These are phyloP conservation scores for Oenanthe oenanthe DNA, from an alignment of 2,113 vertebrate genomes.

Conservation along the genomic window DNA sequence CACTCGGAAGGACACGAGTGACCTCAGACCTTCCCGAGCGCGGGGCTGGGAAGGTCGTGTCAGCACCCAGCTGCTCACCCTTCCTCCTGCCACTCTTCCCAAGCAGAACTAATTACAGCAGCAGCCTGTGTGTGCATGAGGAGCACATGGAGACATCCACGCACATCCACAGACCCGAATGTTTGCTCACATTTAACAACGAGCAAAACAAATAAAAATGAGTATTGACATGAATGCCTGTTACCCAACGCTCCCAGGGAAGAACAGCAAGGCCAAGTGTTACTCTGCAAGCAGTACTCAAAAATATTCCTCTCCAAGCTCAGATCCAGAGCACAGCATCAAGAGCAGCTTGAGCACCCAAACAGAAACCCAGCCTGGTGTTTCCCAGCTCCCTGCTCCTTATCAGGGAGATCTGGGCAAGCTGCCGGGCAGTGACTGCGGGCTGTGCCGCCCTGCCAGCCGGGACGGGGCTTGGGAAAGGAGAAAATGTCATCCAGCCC, in stretches of 20 bases:
- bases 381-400: constrained; percentile 69
- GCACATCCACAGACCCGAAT: neutral
- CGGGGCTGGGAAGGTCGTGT: neutral
- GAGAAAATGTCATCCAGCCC: constrained; percentile 76
- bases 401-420: constrained; percentile 75
- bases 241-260: neutral
- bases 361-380: constrained; percentile 21
- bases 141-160: neutral
- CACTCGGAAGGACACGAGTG: neutral
- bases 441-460: constrained; percentile 53
- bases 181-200: constrained; percentile 37
- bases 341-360: neutral
- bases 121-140: fast-evolving
- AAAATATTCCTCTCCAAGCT: neutral
- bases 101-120: neutral
- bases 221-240: constrained; percentile 47
- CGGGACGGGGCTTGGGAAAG: constrained; percentile 67
- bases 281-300: constrained; percentile 13
- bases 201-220: constrained; percentile 48
- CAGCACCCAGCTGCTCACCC: neutral
- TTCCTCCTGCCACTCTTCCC: constrained; percentile 26
- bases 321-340: neutral
- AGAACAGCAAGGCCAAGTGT: constrained; percentile 25
- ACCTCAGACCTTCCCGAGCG: neutral
- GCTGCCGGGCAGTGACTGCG: constrained; percentile 46